Evolutionary conservation across 2,888 invertebrate species (phyloP).

Genomic region (Ormyrus labotus): DNA sequence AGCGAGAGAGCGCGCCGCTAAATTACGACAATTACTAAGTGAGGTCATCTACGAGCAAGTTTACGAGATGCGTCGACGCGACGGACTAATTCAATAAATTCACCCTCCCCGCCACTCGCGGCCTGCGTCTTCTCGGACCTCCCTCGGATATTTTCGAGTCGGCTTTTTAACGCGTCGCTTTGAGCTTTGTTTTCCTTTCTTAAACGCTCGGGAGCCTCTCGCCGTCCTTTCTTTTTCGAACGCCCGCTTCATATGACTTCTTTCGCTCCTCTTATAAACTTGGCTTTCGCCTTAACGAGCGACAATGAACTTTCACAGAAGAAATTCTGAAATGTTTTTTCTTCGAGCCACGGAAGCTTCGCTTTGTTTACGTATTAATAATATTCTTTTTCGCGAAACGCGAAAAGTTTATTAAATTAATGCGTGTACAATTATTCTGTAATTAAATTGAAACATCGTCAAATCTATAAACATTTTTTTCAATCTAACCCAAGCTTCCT

Average conservation of each 20-base stretch:
- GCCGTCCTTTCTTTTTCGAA: neutral
- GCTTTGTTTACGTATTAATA: too few relatives aligned
- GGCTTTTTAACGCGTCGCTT: slow-evolving; percentile 45
- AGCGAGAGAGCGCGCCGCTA: slow-evolving; percentile 55
- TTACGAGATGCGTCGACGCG: slow-evolving; percentile 74
- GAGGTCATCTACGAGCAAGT: slow-evolving; percentile 74
- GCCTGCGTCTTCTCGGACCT: neutral
- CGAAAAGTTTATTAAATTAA: too few relatives aligned
- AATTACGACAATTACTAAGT: slow-evolving; percentile 74
- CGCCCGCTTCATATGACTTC: slow-evolving; percentile 6
- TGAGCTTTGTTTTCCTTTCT: slow-evolving; percentile 48
- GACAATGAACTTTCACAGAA: slow-evolving; percentile 32
- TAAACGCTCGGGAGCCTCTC: slow-evolving; percentile 12
- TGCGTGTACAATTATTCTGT: too few relatives aligned
- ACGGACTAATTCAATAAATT: slow-evolving; percentile 76
- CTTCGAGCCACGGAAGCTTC: too few relatives aligned
- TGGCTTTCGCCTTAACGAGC: slow-evolving; percentile 11
- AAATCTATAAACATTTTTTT: too few relatives aligned
- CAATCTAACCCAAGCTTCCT: too few relatives aligned
- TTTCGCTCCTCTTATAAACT: slow-evolving; percentile 12
- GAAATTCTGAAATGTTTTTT: neutral
- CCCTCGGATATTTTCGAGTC: slow-evolving; percentile 42
- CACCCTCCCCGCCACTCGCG: slow-evolving; percentile 60
- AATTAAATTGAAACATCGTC: too few relatives aligned
- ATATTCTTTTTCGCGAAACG: too few relatives aligned